These are phyloP conservation scores for Drosophila mauritiana DNA, from an alignment of 1,140 invertebrate genomes.

Conservation along the genomic window DNA sequence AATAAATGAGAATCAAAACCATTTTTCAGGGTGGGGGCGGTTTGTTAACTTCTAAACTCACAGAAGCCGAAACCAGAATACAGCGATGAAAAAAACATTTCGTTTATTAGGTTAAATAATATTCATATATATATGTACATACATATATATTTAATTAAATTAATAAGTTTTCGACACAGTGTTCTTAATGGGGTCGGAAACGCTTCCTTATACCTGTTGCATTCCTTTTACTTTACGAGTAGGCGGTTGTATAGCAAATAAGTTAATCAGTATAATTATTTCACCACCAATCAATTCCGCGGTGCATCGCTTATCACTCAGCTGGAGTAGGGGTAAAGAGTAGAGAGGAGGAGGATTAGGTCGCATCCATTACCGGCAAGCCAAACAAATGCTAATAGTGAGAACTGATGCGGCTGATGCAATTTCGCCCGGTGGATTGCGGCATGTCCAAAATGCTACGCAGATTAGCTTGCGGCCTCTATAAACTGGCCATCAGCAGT, in stretches of 20 bases:
- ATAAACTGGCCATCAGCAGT: slow-evolving; percentile 50
- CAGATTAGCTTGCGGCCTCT: slow-evolving; percentile 8
- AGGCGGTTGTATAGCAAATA: background rate
- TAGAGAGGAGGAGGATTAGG: slow-evolving; percentile 5
- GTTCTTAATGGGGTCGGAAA: no score
- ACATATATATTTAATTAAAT: no score
- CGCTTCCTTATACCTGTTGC: no score
- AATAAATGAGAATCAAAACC: no score
- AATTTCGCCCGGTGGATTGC: slow-evolving; percentile 51
- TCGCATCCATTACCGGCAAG: slow-evolving; percentile 18
- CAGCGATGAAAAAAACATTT: no score
- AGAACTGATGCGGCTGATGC: slow-evolving; percentile 51
- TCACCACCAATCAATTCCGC: slow-evolving; percentile 25
- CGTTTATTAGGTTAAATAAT: no score
- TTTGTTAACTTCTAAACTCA: no score
- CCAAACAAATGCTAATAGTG: slow-evolving; percentile 24
- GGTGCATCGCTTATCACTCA: slow-evolving; percentile 24
- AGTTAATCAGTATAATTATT: slow-evolving; percentile 9
- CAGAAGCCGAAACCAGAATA: no score
- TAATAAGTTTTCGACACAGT: no score
- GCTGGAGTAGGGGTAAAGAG: slow-evolving; percentile 7
- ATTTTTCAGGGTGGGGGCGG: no score
- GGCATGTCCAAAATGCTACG: slow-evolving; percentile 37
- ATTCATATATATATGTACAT: no score
- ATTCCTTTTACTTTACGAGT: no score